Percentiles rank a stretch among this genome's conserved stretches.
These are phyloP conservation scores for Ctenomys sociabilis DNA, from an alignment of 2,113 vertebrate species.

Conservation along the genomic window DNA sequence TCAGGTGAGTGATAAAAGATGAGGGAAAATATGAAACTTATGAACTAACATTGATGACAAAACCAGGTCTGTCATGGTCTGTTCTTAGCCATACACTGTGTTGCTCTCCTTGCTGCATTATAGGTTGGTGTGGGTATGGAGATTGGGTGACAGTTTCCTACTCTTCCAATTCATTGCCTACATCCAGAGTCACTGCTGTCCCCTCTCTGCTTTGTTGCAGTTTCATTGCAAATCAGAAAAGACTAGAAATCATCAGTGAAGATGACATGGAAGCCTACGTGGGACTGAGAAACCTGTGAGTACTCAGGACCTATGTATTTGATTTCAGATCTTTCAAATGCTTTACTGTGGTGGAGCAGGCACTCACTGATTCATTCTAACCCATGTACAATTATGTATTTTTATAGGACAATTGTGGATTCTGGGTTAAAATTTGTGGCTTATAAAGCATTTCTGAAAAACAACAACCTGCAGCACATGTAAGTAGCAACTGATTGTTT, in stretches of 20 bases:
- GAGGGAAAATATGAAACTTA: not conserved
- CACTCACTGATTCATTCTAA: slow-evolving; percentile 47
- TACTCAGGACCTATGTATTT: slow-evolving; percentile 59
- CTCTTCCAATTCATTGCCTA: not conserved
- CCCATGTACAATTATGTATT: slow-evolving; percentile 1
- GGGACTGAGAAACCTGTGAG: slow-evolving; percentile 98
- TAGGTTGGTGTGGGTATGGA: not conserved
- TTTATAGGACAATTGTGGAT: slow-evolving; percentile 94
- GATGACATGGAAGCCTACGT: slow-evolving; percentile 94
- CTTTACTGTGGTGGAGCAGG: not conserved
- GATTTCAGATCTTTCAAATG: slow-evolving; percentile 65
- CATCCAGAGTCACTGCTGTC: not conserved
- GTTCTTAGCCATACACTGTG: not conserved
- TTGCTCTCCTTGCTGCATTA: not conserved
- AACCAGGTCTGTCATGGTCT: not conserved
- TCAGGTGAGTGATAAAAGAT: not conserved
- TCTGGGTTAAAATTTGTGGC: slow-evolving; percentile 95
- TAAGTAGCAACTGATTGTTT: slow-evolving; percentile 86
- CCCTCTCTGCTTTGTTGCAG: slow-evolving; percentile 86
- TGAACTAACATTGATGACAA: not conserved
- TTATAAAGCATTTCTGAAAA: slow-evolving; percentile 94
- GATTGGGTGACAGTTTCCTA: not conserved
- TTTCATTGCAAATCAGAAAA: slow-evolving; percentile 95
- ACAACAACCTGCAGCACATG: slow-evolving; percentile 94
- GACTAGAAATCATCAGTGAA: slow-evolving; percentile 95